A percentile compares a stretch with the other conserved stretches of the same genome.
These are phyloP conservation scores for Rhea americana DNA, from an alignment of 2,113 vertebrate species.

Conservation along the genomic window DNA sequence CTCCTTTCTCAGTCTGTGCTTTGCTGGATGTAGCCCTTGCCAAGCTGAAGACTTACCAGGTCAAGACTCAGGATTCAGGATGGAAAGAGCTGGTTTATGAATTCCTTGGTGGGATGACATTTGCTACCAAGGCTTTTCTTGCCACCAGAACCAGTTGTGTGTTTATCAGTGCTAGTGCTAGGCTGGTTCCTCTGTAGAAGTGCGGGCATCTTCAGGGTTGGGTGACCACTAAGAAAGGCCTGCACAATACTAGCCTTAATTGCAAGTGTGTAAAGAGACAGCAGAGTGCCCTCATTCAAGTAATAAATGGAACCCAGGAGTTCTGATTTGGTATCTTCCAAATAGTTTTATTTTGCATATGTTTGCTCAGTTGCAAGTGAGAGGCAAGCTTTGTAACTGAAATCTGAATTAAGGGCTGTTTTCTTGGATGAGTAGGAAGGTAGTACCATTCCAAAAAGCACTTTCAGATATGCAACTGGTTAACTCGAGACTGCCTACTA, in stretches of 20 bases:
- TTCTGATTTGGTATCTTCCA: neutral
- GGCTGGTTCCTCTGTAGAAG: neutral
- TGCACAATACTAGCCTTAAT: neutral
- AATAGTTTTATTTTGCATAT: neutral
- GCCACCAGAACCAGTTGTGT: rapidly evolving
- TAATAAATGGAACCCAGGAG: neutral
- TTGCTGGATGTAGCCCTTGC: rapidly evolving
- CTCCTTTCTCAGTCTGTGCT: neutral
- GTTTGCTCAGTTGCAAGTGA: neutral
- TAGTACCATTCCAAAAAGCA: neutral
- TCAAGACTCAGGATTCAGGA: neutral
- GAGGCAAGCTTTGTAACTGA: neutral
- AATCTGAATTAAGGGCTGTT: neutral
- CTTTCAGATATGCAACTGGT: neutral
- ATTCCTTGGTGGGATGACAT: neutral
- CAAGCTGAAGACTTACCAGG: neutral
- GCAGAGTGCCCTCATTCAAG: neutral
- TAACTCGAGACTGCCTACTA: neutral
- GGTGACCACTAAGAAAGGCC: neutral
- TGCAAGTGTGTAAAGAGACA: neutral
- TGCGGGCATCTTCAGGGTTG: neutral
- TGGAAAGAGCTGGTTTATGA: neutral
- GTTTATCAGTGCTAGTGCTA: neutral
- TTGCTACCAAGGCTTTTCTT: neutral
- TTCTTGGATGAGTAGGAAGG: neutral